phyloP scores from a whole-genome alignment of 2,113 vertebrate species.

The Stomatorhinus ivindoensis region DNA sequence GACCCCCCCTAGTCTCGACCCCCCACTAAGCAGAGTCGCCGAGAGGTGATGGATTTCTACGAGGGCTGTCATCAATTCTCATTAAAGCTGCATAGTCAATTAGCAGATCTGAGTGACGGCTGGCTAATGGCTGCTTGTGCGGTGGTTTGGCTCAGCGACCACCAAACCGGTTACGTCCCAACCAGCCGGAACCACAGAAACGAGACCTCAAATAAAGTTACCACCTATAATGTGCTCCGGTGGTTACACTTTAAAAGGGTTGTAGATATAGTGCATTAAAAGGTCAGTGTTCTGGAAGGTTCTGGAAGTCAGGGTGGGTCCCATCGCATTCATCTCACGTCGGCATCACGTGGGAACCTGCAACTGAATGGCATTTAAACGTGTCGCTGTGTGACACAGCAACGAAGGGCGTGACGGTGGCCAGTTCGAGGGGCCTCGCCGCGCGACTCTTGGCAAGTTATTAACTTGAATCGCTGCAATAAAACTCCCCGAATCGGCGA shows the following conservation, averaged over 20 bases:
- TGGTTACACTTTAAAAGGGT: neutral
- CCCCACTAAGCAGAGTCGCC: neutral
- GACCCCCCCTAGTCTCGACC: neutral
- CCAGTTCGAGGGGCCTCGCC: neutral
- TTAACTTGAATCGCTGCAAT: neutral
- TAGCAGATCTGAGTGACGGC: neutral
- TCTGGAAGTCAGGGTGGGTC: neutral
- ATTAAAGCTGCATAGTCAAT: constrained; percentile 10
- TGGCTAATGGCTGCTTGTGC: neutral
- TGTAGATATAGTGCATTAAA: neutral
- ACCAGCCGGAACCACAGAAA: neutral
- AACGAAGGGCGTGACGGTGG: neutral
- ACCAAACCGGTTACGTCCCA: neutral
- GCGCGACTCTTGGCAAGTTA: neutral
- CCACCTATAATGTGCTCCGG: neutral
- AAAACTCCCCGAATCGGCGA: neutral
- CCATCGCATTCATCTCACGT: neutral
- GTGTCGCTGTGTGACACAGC: neutral
- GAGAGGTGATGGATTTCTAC: neutral
- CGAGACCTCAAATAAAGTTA: neutral
- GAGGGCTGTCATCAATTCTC: neutral
- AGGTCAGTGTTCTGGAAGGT: neutral
- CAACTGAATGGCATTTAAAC: neutral
- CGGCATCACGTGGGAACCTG: neutral
- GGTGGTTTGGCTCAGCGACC: neutral